A percentile compares a stretch with the other conserved stretches of the same genome.
These are phyloP conservation scores for Nymphicus hollandicus DNA, from an alignment of 2,113 vertebrate genomes.

Conservation along the genomic window DNA sequence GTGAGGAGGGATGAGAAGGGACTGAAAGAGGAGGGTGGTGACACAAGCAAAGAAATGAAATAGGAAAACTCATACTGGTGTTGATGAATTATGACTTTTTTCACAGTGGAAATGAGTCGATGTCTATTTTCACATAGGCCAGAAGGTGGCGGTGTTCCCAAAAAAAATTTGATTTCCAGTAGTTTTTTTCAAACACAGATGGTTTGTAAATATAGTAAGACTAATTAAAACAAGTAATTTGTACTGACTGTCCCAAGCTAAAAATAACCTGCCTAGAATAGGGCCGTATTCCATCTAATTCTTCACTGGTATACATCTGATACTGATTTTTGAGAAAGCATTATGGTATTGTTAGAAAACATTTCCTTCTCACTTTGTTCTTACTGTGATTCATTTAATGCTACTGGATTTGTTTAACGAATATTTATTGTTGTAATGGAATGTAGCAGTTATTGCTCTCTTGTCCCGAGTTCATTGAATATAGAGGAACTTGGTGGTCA, in stretches of 20 bases:
- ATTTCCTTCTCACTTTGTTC: neutral
- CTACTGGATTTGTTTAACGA: neutral
- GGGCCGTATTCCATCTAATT: neutral
- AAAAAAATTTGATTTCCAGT: neutral
- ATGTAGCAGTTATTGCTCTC: neutral
- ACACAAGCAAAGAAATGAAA: neutral
- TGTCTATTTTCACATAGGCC: neutral
- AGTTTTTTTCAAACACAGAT: neutral
- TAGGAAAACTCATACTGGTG: neutral
- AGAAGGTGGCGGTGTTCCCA: slow-evolving; percentile 33
- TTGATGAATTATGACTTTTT: neutral
- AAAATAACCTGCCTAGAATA: slow-evolving; percentile 1
- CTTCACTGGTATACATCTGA: neutral
- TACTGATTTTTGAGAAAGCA: neutral
- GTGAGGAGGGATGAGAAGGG: neutral
- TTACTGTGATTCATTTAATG: neutral
- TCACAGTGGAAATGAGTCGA: neutral
- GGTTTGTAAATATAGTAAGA: neutral
- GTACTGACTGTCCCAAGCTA: neutral
- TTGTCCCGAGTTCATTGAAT: neutral
- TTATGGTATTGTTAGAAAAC: neutral
- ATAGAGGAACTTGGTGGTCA: neutral
- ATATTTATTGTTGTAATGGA: neutral
- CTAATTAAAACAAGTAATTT: neutral
- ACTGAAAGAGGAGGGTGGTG: neutral